Evolutionary conservation across 2,888 invertebrate species (phyloP).

Genomic region (Odontomyia ornata): DNA sequence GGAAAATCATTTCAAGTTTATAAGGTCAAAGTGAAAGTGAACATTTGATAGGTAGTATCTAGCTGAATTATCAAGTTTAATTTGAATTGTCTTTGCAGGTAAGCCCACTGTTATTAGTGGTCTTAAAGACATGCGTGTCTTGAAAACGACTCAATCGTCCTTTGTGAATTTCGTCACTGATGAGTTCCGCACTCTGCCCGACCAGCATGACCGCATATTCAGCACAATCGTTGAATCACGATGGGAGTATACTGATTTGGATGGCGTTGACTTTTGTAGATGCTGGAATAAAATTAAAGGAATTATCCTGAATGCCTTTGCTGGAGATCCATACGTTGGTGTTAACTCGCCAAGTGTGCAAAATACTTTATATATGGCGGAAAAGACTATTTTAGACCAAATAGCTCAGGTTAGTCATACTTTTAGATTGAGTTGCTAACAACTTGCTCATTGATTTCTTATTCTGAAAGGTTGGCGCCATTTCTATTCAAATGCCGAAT

Average conservation of each 20-base stretch:
- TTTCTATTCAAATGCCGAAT: conserved; percentile 83
- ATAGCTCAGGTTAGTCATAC: conserved; percentile 74
- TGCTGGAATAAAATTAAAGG: conserved; percentile 77
- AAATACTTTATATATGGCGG: conserved; percentile 77
- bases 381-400: conserved; percentile 74
- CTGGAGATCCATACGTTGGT: conserved; percentile 77
- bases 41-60: too few relatives aligned
- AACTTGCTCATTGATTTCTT: neutral
- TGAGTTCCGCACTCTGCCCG: conserved; percentile 79
- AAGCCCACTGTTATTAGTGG: conserved; percentile 72
- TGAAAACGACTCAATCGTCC: conserved; percentile 84
- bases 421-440: neutral
- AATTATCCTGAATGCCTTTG: conserved; percentile 77
- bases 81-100: conserved; percentile 51
- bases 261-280: conserved; percentile 73
- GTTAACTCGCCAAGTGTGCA: conserved; percentile 82
- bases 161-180: conserved; percentile 83
- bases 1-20: too few relatives aligned
- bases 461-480: conserved; percentile 69
- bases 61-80: too few relatives aligned
- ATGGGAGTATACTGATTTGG: conserved; percentile 76
- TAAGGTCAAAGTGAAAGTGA: too few relatives aligned
- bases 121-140: conserved; percentile 73
- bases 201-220: conserved; percentile 76
- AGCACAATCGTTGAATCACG: conserved; percentile 79